A percentile compares a stretch with the other conserved stretches of the same genome.
Conservation (phyloP, 2,888 invertebrate species). For the Polyommatus icarus region DNA sequence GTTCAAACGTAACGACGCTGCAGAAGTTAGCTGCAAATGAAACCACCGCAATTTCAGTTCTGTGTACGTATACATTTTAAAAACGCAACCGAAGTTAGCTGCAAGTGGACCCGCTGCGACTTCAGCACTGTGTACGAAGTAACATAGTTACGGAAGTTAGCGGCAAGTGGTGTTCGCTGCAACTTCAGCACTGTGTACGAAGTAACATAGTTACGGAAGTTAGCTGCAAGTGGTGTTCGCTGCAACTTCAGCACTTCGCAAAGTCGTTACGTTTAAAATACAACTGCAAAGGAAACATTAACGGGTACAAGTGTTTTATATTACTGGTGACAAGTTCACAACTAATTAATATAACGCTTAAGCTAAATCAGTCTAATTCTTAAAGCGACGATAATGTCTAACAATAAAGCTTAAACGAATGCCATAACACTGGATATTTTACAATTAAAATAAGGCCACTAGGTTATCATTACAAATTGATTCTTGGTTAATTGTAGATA, state of each 20-base stretch:
- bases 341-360: slow-evolving; percentile 77
- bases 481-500: neutral
- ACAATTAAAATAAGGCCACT: slow-evolving; percentile 65
- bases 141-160: neutral
- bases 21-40: neutral
- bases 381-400: slow-evolving; percentile 77
- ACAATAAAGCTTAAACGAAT: slow-evolving; percentile 76
- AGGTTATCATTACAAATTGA: slow-evolving; percentile 42
- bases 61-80: neutral
- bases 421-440: slow-evolving; percentile 74
- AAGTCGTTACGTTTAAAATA: neutral
- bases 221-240: neutral
- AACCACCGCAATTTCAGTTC: neutral
- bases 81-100: neutral
- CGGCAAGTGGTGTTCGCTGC: neutral
- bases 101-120: neutral
- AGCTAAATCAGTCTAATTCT: slow-evolving; percentile 80
- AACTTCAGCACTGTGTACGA: neutral
- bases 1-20: neutral
- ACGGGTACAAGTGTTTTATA: slow-evolving; percentile 50
- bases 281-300: slow-evolving; percentile 29
- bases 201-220: neutral
- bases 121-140: neutral
- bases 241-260: neutral
- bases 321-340: slow-evolving; percentile 61